A percentile compares a stretch with the other conserved stretches of the same genome.
Conservation (phyloP, 2,113 vertebrate species). For the Nyctibius bracteatus region DNA sequence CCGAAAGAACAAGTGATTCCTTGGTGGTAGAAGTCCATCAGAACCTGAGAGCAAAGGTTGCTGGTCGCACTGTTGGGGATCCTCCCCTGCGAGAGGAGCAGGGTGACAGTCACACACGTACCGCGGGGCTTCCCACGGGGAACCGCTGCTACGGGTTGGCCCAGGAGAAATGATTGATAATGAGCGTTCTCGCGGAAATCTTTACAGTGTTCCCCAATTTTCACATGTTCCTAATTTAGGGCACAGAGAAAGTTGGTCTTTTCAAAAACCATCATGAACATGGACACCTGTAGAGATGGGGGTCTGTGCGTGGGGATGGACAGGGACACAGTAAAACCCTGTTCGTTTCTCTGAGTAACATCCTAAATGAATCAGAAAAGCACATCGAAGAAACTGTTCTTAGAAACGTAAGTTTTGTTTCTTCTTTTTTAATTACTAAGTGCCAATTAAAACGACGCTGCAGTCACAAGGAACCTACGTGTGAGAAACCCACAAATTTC, state of each 20-base stretch:
- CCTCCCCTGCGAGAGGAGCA: neutral
- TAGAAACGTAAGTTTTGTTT: neutral
- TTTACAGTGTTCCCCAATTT: neutral
- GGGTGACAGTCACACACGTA: neutral
- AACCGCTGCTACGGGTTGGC: neutral
- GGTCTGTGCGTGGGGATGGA: neutral
- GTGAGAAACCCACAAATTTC: neutral
- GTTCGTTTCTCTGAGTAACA: neutral
- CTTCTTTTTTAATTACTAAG: neutral
- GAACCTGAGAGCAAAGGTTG: slow-evolving; percentile 61
- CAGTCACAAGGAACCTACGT: neutral
- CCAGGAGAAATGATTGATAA: fast-evolving
- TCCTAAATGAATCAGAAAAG: neutral
- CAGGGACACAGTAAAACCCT: neutral
- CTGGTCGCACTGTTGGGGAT: neutral
- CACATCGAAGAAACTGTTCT: neutral
- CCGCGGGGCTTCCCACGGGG: neutral
- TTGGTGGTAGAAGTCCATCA: slow-evolving; percentile 47
- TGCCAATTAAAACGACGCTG: neutral
- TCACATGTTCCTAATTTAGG: neutral
- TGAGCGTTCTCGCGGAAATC: neutral
- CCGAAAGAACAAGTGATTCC: slow-evolving; percentile 38
- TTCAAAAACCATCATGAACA: neutral
- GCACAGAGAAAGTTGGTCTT: neutral
- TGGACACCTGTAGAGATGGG: neutral